A percentile compares a stretch with the other conserved stretches of the same genome.
Conservation (phyloP, 2,113 vertebrate genomes). For the Rhea americana region DNA sequence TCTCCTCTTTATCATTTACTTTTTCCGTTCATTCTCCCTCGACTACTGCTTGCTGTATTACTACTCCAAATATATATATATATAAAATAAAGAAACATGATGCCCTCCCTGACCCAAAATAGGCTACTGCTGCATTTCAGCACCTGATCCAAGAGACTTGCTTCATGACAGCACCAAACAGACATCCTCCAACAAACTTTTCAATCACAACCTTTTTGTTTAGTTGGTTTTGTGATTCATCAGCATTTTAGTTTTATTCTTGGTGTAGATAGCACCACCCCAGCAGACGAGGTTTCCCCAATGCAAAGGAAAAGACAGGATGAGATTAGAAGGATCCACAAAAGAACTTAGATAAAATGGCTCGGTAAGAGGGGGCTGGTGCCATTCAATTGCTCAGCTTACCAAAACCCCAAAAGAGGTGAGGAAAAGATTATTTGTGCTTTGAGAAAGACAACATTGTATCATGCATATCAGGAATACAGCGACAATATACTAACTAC, state of each 20-base stretch:
- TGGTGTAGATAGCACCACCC: not conserved
- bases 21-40: not conserved
- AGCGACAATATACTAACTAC: not conserved
- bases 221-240: not conserved
- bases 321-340: not conserved
- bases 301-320: not conserved
- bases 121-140: not conserved
- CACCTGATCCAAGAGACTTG: not conserved
- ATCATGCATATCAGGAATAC: not conserved
- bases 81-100: not conserved
- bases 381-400: not conserved
- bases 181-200: slow-evolving; percentile 1
- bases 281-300: not conserved
- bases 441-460: not conserved
- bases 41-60: not conserved
- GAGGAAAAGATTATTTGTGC: not conserved
- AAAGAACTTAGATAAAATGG: not conserved
- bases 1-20: slow-evolving; percentile 6
- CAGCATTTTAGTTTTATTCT: not conserved
- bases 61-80: not conserved
- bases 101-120: not conserved
- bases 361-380: not conserved
- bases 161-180: not conserved
- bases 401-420: not conserved
- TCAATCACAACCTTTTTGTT: not conserved